Evolutionary conservation across 2,797 vertebrate genomes (phyloP), one percentile per base, ranked within the genome.

Genomic region (Hipposideros larvatus): DNA sequence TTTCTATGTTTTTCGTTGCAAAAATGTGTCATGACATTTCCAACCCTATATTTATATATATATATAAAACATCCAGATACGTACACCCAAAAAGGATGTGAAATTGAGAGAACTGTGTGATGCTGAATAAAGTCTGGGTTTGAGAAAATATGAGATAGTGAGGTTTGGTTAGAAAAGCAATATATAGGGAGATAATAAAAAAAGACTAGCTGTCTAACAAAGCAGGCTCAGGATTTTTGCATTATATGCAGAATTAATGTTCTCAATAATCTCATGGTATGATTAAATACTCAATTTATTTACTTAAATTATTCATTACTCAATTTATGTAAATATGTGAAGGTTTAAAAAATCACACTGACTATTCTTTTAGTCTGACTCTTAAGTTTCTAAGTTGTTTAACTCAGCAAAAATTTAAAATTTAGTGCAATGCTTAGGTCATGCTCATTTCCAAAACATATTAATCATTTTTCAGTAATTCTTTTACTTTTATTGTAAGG

Each of bases 361-460:
- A 87, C 53, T 2, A 14, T 78, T 61, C 4, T 66, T 79, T 95
- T 41, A 86, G 5, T 26, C 18, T 82, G 55, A 71, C 10, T 63
- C 41, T 66, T 61, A 57, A 66, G 5, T 82, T 77, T 84, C 37
- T 68, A 75, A 19, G 2, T 86, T 93, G 37, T 43, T 82, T 63
- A 77, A 66, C 5, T 75, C 6, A 51, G 28, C 18, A 59, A 77
- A 82, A 75, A 13, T 11, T 8, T 88, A 46, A 51, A 95, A 70
- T 46, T 61, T 55, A 53, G 2, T 55, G 24, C 26, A 84, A 71
- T 83, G 1, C 5, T 61, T 82, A 87, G 1, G 10, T 78, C 51
- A 79, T 41, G 5, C 14, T 55, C 26, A n/a, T 85, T 88, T 66
- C 48, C 4, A 96, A 95, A 96, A 66, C 48, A 43, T 70, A 61